These are phyloP conservation scores for Lithophane socia DNA, from an alignment of 2,888 invertebrate species.

Conservation along the genomic window DNA sequence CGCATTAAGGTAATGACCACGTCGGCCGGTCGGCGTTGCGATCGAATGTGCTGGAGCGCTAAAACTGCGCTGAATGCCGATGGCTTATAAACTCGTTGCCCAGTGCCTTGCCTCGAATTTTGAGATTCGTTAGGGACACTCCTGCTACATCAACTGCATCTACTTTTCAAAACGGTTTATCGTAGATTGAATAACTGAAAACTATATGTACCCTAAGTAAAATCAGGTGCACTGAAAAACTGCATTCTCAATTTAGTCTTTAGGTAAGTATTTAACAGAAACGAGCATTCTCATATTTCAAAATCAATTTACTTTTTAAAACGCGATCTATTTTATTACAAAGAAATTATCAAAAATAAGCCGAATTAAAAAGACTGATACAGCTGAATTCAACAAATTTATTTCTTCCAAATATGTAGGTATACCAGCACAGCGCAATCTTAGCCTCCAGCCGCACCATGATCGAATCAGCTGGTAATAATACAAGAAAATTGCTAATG, in stretches of 20 bases:
- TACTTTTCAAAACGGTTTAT: neutral
- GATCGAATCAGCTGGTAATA: slow-evolving; percentile 74
- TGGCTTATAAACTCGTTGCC: neutral
- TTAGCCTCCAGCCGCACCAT: slow-evolving; percentile 63
- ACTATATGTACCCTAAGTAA: neutral
- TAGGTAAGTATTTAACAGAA: neutral
- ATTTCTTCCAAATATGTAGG: neutral
- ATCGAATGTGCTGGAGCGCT: slow-evolving; percentile 65
- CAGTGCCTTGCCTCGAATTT: neutral
- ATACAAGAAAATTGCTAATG: slow-evolving; percentile 82
- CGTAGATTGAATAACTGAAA: neutral
- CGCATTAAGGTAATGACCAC: slow-evolving; percentile 83
- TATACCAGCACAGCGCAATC: slow-evolving; percentile 60
- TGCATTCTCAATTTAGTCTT: neutral
- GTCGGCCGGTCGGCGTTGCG: slow-evolving; percentile 67
- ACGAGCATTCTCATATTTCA: neutral
- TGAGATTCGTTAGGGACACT: neutral
- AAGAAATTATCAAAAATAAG: neutral
- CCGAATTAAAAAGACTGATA: neutral
- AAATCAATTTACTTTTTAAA: neutral
- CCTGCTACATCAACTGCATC: too few relatives aligned
- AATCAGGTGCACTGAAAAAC: neutral
- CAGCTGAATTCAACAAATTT: neutral
- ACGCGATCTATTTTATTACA: too few relatives aligned
- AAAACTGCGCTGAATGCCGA: slow-evolving; percentile 70